These are phyloP conservation scores for Rynchops niger DNA, from an alignment of 2,113 vertebrate species.

Conservation along the genomic window DNA sequence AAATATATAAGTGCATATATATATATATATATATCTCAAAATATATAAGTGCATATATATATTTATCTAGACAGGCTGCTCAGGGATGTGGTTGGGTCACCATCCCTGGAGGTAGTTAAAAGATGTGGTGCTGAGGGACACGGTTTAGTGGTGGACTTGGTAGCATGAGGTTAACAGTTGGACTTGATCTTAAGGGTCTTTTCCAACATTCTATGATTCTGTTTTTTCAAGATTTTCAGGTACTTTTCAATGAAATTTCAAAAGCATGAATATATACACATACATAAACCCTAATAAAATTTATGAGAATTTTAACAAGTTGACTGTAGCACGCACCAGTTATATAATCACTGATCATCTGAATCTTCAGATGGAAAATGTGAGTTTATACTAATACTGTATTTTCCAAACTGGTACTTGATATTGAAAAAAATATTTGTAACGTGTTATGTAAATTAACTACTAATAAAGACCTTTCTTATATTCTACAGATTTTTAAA, in stretches of 20 bases:
- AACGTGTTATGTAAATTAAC: neutral
- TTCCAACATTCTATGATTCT: neutral
- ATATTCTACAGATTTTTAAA: neutral
- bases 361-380: neutral
- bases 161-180: rapidly evolving
- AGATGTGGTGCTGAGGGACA: neutral
- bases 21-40: neutral
- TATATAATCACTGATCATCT: neutral
- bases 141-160: neutral
- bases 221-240: neutral
- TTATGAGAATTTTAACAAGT: neutral
- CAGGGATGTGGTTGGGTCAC: neutral
- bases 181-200: neutral
- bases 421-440: neutral
- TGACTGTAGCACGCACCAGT: neutral
- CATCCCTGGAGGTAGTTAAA: neutral
- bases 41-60: neutral
- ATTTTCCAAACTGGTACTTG: neutral
- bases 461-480: neutral
- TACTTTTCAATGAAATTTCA: neutral
- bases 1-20: neutral
- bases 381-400: neutral
- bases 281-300: neutral
- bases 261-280: neutral
- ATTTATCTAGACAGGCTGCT: neutral